Evolutionary conservation across 2,888 invertebrate genomes (phyloP), one percentile per base, ranked within the genome.

Genomic region (Odontocerum albicorne): DNA sequence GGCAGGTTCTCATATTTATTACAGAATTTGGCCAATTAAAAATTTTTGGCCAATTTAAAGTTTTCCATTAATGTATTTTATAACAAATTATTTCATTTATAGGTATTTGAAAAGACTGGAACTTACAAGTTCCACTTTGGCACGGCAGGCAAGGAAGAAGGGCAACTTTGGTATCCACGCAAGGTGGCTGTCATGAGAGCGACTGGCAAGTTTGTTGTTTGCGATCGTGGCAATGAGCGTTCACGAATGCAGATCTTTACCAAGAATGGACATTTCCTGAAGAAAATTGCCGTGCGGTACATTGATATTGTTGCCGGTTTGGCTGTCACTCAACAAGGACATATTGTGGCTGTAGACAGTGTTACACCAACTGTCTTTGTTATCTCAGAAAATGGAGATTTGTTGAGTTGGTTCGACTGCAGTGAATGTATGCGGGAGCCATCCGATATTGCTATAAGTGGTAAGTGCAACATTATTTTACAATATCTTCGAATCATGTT

Each of bases 211-310:
- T 92, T 92, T 71, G 96, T 97, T n/a, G 94, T 97, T 2, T 97
- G 97, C 71, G 97, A 97, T 74, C 88, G 97, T 62, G 96, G 96
- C 42, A 96, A 94, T 67, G 96, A 97, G 70, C 85, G 96, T 50
- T 95, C 95, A 1, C 87, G 96, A 55, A 96, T 97, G 95, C 97
- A 97, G 74, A 93, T 97, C 64, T 97, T 97, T 70, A 95, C 93
- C 35, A 93, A 92, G 68, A 94, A 89, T 69, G 96, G 96, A 20
- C 93, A 95, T 68, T 97, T 96, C 72, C 81, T 96, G 66, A 93
- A 93, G 74, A 96, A 96, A 74, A 96, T 96, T 62, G 93, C 94
- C 57, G 83, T 75, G 32, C 82, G 91, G 62, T 92, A 91, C 72
- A 91, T 92, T 66, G 92, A 92, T 68, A 92, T 92, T 63, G 92